Base-by-base conservation (phyloP, 2,797 vertebrate genomes). In the Anisognathus igniventris region DNA sequence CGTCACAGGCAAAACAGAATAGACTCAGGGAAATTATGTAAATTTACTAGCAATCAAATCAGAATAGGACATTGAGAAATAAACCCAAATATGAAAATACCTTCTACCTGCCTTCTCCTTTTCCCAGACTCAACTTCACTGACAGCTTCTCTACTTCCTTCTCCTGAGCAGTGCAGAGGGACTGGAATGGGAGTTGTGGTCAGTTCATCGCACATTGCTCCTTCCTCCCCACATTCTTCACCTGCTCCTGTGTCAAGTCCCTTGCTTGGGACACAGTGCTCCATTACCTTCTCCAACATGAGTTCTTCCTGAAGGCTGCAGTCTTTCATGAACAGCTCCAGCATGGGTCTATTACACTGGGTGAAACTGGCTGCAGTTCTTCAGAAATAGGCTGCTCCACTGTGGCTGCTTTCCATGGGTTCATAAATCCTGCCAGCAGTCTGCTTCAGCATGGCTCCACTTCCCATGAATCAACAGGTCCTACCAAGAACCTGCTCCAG, bases 301-400 rank as follows among this genome's bases (percentile, higher is more conserved):
- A 4, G 8, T 33, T 27, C 10, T 57, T 85, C 24, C 10, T 25
- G 68, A 9, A 30, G 17, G 14, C 40, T 66, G 14, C 27, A 66
- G 37, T 61, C 23, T 12, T 90, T 23, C 45, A 30, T 3, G 1
- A 24, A 20, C 10, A 70, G 17, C 14, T 61, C 14, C 31, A 48
- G 3, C 2, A 6, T 5, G 6, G 2, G 2, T 57, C 17, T 15
- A 11, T 60, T 25, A 39, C 20, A 15, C 1, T 2, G 22, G 10
- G 5, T 45, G 27, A 35, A 84, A 44, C 37, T 23, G 12, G 14
- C 14, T 35, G 13, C 6, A 33, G 12, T 28, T 50, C 35, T 71
- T 67, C 67, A 68, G 16, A 42, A 54, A 44, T 8, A 33, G n/a
- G 7, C 8, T 84, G 14, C 39, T 84, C 5, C 25, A 30, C 8